phyloP scores from a whole-genome alignment of 2,888 invertebrate species.

The Antheraea yamamai region DNA sequence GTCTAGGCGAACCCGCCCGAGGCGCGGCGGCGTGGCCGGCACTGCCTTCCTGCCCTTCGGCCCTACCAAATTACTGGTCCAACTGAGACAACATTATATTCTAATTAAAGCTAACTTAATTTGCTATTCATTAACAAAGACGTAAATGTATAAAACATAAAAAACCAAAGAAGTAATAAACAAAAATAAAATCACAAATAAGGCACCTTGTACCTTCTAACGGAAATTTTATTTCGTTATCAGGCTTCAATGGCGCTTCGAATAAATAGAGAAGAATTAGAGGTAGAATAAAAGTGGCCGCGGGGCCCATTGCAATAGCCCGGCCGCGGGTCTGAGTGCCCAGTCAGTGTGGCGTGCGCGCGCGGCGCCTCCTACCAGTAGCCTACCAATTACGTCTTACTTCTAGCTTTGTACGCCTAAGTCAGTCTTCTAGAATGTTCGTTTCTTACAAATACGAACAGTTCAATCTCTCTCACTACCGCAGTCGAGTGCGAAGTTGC shows the following conservation, averaged over 20 bases:
- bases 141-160: conserved; percentile 76
- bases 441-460: conserved; percentile 42
- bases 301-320: conserved; percentile 82
- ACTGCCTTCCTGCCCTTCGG: conserved; percentile 58
- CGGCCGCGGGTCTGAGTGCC: conserved; percentile 82
- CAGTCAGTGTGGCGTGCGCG: conserved; percentile 78
- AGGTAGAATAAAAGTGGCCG: conserved; percentile 78
- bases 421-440: conserved; percentile 76
- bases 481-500: conserved; percentile 83
- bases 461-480: conserved; percentile 83
- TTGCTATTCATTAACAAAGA: conserved; percentile 74
- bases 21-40: conserved; percentile 51
- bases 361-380: conserved; percentile 73
- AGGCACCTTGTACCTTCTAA: conserved; percentile 59
- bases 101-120: conserved; percentile 79
- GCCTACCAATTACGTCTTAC: conserved; percentile 78
- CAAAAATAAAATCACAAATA: conserved; percentile 78
- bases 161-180: conserved; percentile 73
- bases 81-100: conserved; percentile 61
- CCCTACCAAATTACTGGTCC: conserved; percentile 63
- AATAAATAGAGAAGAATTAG: conserved; percentile 77
- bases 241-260: conserved; percentile 54
- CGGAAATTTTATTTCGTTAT: conserved; percentile 80
- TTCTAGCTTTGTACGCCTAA: conserved; percentile 80
- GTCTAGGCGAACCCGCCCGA: conserved; percentile 62